Conservation (phyloP, 1,140 invertebrate species). For the Elymnias hypermnestra region DNA sequence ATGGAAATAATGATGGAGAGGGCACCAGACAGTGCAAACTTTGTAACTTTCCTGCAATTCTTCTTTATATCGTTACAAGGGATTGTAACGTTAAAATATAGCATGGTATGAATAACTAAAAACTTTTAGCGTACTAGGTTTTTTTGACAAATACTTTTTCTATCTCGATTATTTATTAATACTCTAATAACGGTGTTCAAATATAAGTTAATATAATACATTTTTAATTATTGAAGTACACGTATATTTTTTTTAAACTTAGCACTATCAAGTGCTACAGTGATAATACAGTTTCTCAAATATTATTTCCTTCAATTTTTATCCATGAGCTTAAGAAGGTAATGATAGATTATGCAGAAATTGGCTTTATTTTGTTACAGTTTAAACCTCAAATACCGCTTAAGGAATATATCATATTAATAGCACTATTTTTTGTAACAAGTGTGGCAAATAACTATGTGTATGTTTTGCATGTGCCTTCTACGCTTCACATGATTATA, state of each 20-base stretch:
- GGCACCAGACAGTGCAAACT: constrained; percentile 46
- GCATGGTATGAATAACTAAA: constrained; percentile 30
- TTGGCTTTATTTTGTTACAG: too few species aligned
- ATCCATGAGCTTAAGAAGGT: too few species aligned
- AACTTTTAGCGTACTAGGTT: neutral
- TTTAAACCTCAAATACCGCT: constrained; percentile 55
- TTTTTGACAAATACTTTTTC: neutral
- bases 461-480: constrained; percentile 66
- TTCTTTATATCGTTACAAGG: constrained; percentile 54
- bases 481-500: constrained; percentile 70
- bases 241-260: too few species aligned
- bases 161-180: too few species aligned
- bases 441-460: constrained; percentile 69
- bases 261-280: too few species aligned
- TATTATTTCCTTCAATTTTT: too few species aligned
- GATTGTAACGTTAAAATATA: constrained; percentile 43
- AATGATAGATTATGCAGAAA: too few species aligned
- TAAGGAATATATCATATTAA: constrained; percentile 50
- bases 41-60: constrained; percentile 60
- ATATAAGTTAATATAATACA: too few species aligned
- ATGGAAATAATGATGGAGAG: constrained; percentile 66
- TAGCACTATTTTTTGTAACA: constrained; percentile 59
- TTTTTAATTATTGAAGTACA: too few species aligned
- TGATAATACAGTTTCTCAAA: too few species aligned
- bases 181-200: too few species aligned